phyloP scores from a whole-genome alignment of 2,113 vertebrate genomes.

The Tetraodon nigroviridis region DNA sequence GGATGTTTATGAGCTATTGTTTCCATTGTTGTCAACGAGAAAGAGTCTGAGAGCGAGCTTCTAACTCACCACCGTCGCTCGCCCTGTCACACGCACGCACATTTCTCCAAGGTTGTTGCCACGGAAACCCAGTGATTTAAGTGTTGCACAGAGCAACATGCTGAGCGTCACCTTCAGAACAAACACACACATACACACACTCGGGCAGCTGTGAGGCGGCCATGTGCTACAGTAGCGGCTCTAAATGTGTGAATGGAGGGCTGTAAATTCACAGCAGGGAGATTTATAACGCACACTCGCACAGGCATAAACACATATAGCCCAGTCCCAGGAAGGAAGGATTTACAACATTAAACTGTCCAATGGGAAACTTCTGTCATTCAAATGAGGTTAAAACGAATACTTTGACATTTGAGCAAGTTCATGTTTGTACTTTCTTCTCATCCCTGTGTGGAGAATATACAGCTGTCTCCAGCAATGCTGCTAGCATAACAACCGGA shows the following conservation, averaged over 20 bases:
- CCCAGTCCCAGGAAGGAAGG: conserved; percentile 16
- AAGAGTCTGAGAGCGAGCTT: conserved; percentile 1
- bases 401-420: neutral
- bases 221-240: conserved; percentile 27
- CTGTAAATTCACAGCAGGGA: conserved; percentile 38
- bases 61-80: neutral
- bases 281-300: conserved; percentile 26
- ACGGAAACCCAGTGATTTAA: conserved; percentile 34
- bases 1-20: conserved; percentile 31
- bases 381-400: conserved; percentile 6
- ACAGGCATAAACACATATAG: conserved; percentile 1
- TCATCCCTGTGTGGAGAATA: neutral
- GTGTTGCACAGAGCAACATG: conserved; percentile 14
- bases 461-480: neutral
- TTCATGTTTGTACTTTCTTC: neutral
- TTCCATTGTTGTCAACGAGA: conserved; percentile 11
- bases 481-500: neutral
- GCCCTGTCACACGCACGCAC: neutral
- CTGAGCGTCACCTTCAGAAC: conserved; percentile 35
- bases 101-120: conserved; percentile 17
- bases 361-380: conserved; percentile 8
- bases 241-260: conserved; percentile 44
- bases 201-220: conserved; percentile 40
- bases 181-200: conserved; percentile 7
- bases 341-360: conserved; percentile 12